Percentiles rank a stretch among this genome's conserved stretches.
These are phyloP conservation scores for Marronus borbonicus DNA, from an alignment of 2,888 invertebrate genomes.

Conservation along the genomic window DNA sequence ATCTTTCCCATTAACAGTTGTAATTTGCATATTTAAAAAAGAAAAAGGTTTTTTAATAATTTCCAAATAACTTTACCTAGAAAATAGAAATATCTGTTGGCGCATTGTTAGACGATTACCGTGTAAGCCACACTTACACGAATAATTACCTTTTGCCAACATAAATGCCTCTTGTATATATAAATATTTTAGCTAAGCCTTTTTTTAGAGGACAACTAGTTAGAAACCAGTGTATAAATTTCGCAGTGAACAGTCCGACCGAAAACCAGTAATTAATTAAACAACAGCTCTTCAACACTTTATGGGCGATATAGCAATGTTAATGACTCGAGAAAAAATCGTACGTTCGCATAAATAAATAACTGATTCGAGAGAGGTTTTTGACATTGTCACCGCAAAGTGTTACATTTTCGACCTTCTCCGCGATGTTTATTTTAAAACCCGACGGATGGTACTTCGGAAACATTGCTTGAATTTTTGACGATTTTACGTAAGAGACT, in stretches of 20 bases:
- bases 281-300: constrained; percentile 5
- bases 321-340: constrained; percentile 21
- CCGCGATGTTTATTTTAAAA: constrained; percentile 20
- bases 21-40: too few species aligned
- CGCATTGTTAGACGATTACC: too few species aligned
- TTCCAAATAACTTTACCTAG: too few species aligned
- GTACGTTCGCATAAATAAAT: constrained; percentile 18
- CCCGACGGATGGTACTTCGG: constrained; percentile 5
- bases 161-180: too few species aligned
- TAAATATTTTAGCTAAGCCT: background rate
- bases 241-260: background rate
- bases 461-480: constrained; percentile 18
- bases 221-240: background rate
- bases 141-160: too few species aligned
- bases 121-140: too few species aligned
- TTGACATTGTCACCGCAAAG: constrained; percentile 20
- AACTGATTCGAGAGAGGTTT: constrained; percentile 17
- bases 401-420: constrained; percentile 28
- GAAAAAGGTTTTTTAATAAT: background rate
- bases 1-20: too few species aligned
- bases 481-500: constrained; percentile 1
- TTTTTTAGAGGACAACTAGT: background rate
- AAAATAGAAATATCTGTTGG: too few species aligned
- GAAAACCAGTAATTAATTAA: constrained; percentile 14
- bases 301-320: constrained; percentile 4